Evolutionary conservation across 2,797 vertebrate species (phyloP).

Genomic region (Typhlichthys subterraneus): DNA sequence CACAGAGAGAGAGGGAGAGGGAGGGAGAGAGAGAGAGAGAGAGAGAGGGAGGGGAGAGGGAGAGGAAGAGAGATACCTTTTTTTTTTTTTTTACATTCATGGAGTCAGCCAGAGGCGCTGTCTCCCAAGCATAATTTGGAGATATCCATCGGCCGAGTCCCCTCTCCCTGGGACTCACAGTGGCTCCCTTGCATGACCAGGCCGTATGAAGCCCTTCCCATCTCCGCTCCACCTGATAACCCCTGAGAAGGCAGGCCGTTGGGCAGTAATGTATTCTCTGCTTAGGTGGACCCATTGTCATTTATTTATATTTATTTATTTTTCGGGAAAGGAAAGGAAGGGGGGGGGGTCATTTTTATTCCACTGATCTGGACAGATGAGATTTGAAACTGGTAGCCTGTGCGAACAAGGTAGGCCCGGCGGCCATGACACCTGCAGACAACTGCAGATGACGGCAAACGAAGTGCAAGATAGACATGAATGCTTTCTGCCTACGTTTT

Average conservation of each 20-base stretch:
- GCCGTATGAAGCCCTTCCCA: slow-evolving; percentile 27
- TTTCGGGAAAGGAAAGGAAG: background rate
- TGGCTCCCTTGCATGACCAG: slow-evolving; percentile 45
- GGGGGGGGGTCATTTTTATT: background rate
- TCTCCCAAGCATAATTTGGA: slow-evolving; percentile 60
- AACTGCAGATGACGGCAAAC: too few relatives aligned
- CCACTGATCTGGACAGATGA: too few relatives aligned
- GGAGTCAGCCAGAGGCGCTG: slow-evolving; percentile 11
- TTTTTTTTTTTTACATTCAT: slow-evolving; percentile 42
- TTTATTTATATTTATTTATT: slow-evolving; percentile 53
- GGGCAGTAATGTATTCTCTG: slow-evolving; percentile 56
- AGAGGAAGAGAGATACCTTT: background rate
- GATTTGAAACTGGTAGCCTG: too few relatives aligned
- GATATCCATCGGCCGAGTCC: slow-evolving; percentile 54
- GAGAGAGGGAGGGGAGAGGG: slow-evolving; percentile 4
- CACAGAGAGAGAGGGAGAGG: slow-evolving; percentile 21
- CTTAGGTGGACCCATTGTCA: slow-evolving; percentile 62
- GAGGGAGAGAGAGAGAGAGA: slow-evolving; percentile 8
- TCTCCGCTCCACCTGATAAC: slow-evolving; percentile 62
- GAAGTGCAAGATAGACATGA: too few relatives aligned
- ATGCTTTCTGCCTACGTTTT: too few relatives aligned
- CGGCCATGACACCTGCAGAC: too few relatives aligned
- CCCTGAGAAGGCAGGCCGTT: slow-evolving; percentile 34
- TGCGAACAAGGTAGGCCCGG: too few relatives aligned
- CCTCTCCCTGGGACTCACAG: slow-evolving; percentile 21